phyloP scores from a whole-genome alignment of 2,888 invertebrate species.

The Busseola fusca region DNA sequence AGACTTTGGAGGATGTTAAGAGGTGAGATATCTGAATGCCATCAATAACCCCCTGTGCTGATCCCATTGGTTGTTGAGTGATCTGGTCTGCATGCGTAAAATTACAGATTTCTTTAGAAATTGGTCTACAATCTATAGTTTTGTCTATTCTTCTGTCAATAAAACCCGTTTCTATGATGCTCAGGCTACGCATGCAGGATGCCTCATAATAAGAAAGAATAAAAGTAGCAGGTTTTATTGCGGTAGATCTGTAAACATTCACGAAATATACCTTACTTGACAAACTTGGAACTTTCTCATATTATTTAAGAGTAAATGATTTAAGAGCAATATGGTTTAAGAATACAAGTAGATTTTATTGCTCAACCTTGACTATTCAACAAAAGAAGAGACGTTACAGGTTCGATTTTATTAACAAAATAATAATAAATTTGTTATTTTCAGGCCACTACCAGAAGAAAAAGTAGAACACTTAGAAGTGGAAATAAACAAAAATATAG shows the following conservation, averaged over 20 bases:
- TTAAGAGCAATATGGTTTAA: not conserved
- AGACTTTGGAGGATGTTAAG: conserved; percentile 76
- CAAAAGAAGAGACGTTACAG: not conserved
- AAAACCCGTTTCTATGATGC: too few relatives aligned
- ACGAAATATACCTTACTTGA: too few relatives aligned
- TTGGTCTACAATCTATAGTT: too few relatives aligned
- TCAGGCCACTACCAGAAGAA: conserved; percentile 56
- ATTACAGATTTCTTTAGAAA: too few relatives aligned
- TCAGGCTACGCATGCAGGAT: not conserved
- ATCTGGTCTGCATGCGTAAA: too few relatives aligned
- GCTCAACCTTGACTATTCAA: not conserved
- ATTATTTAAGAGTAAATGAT: too few relatives aligned
- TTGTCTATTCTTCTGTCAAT: too few relatives aligned
- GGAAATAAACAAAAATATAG: conserved; percentile 12
- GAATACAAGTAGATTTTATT: not conserved
- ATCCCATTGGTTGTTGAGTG: not conserved
- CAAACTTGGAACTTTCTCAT: too few relatives aligned
- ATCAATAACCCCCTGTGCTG: not conserved
- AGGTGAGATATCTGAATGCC: conserved; percentile 62
- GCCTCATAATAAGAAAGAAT: not conserved
- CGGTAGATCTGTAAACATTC: not conserved
- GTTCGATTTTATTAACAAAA: not conserved
- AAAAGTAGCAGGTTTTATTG: not conserved
- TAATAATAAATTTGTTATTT: conserved; percentile 30
- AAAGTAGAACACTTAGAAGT: conserved; percentile 17